Percentiles rank a stretch among this genome's conserved stretches.
These are phyloP conservation scores for Aphelinus atriplicis DNA, from an alignment of 1,140 invertebrate genomes.

Conservation along the genomic window DNA sequence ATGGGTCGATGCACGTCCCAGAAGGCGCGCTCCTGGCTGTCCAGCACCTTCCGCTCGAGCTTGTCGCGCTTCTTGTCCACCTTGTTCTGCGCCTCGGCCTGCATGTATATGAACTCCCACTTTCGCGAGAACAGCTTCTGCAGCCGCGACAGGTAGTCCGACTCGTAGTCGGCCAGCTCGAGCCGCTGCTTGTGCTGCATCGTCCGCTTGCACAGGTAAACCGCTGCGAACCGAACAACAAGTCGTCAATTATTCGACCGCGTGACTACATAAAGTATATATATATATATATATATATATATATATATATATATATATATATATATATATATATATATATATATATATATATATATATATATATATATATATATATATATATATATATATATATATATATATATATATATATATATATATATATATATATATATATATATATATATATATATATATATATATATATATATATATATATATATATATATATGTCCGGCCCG, in stretches of 20 bases:
- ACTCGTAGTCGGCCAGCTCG: conserved; percentile 98
- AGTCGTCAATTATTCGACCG: not conserved
- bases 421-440: not conserved
- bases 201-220: conserved; percentile 98
- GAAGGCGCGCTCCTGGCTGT: conserved; percentile 98
- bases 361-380: conserved; percentile 32
- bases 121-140: conserved; percentile 99
- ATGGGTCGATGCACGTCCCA: conserved; percentile 99
- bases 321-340: not conserved
- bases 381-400: not conserved
- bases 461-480: conserved; percentile 28
- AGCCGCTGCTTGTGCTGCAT: conserved; percentile 99
- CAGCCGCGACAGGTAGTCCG: conserved; percentile 94
- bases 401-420: conserved; percentile 33
- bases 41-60: conserved; percentile 95
- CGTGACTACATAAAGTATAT: too few relatives aligned
- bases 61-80: conserved; percentile 99
- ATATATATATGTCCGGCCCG: too few relatives aligned
- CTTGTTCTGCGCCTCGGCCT: conserved; percentile 87
- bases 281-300: not conserved
- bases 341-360: not conserved
- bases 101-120: conserved; percentile 99
- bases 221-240: conserved; percentile 69
- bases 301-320: conserved; percentile 34
- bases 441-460: conserved; percentile 12